These are phyloP conservation scores for Nomia melanderi DNA, from an alignment of 1,140 invertebrate species.

Conservation along the genomic window DNA sequence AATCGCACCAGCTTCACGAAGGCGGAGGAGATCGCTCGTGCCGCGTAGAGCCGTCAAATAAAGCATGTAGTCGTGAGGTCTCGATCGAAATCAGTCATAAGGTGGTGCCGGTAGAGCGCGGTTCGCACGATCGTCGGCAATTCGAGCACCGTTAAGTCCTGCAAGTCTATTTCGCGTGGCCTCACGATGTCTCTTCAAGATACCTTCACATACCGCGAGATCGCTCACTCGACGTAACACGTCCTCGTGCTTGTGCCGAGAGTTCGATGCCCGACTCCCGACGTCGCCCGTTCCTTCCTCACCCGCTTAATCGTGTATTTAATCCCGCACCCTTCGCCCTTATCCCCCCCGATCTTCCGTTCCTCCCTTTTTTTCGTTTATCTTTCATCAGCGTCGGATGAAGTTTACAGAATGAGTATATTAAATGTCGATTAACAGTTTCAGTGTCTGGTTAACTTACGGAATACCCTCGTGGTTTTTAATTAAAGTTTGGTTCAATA, in stretches of 20 bases:
- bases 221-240: constrained; percentile 50
- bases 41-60: neutral
- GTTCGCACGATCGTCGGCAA: neutral
- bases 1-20: no score
- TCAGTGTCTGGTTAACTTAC: no score
- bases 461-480: no score
- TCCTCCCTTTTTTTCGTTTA: constrained; percentile 3
- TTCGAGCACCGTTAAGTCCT: constrained; percentile 35
- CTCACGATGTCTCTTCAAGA: constrained; percentile 18
- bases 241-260: constrained; percentile 45
- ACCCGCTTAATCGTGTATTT: constrained; percentile 32
- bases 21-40: neutral
- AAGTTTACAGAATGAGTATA: no score
- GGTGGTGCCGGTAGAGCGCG: neutral
- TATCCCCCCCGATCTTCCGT: neutral
- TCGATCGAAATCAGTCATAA: constrained; percentile 28
- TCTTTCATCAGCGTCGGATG: no score
- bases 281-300: constrained; percentile 4
- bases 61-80: constrained; percentile 9
- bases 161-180: constrained; percentile 36
- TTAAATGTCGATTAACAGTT: no score
- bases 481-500: no score
- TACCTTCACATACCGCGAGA: constrained; percentile 36
- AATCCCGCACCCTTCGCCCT: neutral
- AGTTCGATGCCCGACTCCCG: constrained; percentile 47